These are phyloP conservation scores for Australoheros scitulus DNA, from an alignment of 2,113 vertebrate species.

Conservation along the genomic window DNA sequence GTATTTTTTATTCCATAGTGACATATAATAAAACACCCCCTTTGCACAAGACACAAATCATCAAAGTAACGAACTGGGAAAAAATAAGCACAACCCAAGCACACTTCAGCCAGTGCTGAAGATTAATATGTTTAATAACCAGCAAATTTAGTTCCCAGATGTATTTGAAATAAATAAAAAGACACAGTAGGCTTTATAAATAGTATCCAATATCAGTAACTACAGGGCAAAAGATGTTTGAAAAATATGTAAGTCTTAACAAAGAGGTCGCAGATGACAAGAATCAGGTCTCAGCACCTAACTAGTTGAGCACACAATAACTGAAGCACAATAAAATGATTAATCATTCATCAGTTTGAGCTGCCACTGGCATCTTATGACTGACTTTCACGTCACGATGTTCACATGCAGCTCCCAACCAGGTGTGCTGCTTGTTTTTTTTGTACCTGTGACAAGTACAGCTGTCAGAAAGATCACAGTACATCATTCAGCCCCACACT, in stretches of 20 bases:
- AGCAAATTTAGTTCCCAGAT: not conserved
- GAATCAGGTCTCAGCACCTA: not conserved
- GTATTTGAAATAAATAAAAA: not conserved
- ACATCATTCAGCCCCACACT: slow-evolving; percentile 13
- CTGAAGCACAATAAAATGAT: not conserved
- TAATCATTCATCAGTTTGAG: slow-evolving; percentile 30
- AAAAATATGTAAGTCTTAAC: not conserved
- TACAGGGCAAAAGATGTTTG: not conserved
- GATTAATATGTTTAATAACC: slow-evolving; percentile 18
- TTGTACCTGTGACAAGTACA: not conserved
- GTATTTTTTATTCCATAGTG: not conserved
- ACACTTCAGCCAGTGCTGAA: not conserved
- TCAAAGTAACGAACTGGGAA: not conserved
- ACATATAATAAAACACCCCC: not conserved
- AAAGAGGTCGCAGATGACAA: not conserved
- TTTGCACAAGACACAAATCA: not conserved
- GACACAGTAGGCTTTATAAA: not conserved
- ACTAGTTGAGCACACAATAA: slow-evolving; percentile 6
- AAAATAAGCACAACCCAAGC: not conserved
- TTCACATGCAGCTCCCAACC: not conserved
- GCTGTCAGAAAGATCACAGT: slow-evolving; percentile 21
- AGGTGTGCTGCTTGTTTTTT: slow-evolving; percentile 6
- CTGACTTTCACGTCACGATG: not conserved
- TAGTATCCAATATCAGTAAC: not conserved
- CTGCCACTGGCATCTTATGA: not conserved